Evolutionary conservation across 2,113 vertebrate genomes (phyloP).

Genomic region (Silurus asotus): DNA sequence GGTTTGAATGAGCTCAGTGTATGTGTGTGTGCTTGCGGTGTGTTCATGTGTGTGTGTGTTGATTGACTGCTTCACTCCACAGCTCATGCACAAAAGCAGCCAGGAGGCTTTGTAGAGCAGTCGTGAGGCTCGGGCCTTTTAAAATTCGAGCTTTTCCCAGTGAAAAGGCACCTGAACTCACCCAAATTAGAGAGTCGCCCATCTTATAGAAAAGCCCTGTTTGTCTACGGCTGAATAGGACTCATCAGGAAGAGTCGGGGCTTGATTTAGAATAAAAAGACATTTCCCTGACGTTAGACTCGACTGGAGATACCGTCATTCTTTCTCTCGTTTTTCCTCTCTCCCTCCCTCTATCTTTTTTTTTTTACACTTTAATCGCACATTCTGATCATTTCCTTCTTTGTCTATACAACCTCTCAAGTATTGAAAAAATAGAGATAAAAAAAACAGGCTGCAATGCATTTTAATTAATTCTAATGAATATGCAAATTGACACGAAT

Average conservation of each 20-base stretch:
- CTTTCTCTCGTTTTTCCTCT: neutral
- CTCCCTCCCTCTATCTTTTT: neutral
- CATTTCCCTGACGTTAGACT: constrained; percentile 22
- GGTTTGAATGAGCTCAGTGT: constrained; percentile 1
- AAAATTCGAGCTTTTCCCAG: constrained; percentile 43
- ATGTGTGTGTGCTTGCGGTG: neutral
- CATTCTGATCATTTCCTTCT: constrained; percentile 54
- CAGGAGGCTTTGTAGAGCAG: constrained; percentile 45
- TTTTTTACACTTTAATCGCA: constrained; percentile 34
- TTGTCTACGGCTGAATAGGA: constrained; percentile 51
- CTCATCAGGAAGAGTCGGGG: constrained; percentile 46
- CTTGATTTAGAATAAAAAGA: constrained; percentile 49
- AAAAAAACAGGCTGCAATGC: constrained; percentile 38
- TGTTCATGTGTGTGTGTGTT: neutral
- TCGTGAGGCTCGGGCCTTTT: constrained; percentile 37
- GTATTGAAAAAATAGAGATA: constrained; percentile 45
- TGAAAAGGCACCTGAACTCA: constrained; percentile 47
- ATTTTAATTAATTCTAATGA: constrained; percentile 60
- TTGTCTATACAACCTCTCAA: constrained; percentile 49
- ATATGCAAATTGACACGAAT: constrained; percentile 60
- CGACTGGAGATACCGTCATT: constrained; percentile 29
- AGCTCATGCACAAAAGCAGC: constrained; percentile 48
- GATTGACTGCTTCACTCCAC: constrained; percentile 46
- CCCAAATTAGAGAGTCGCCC: constrained; percentile 44
- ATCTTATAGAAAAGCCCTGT: constrained; percentile 42